phyloP scores from a whole-genome alignment of 2,888 invertebrate species.

The Drosophila tripunctata region DNA sequence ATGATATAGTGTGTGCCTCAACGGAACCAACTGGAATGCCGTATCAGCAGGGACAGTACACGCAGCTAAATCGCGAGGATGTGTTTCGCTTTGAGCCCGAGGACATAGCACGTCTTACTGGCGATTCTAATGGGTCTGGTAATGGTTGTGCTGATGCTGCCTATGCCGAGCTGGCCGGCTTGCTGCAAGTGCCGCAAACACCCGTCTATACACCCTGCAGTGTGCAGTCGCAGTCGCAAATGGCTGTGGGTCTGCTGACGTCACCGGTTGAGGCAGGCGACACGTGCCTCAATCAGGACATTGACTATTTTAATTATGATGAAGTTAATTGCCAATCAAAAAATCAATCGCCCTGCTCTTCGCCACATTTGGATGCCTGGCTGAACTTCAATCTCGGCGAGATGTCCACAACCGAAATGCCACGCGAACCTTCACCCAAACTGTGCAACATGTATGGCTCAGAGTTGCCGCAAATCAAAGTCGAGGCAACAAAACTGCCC shows the following conservation, averaged over 20 bases:
- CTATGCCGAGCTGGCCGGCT: conserved; percentile 44
- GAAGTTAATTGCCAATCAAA: conserved; percentile 85
- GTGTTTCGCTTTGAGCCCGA: conserved; percentile 84
- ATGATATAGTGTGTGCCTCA: conserved; percentile 63
- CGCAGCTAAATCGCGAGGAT: conserved; percentile 75
- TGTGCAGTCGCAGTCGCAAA: conserved; percentile 24
- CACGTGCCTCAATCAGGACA: conserved; percentile 73
- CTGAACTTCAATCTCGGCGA: conserved; percentile 81
- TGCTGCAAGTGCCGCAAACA: conserved; percentile 59
- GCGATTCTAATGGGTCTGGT: neutral
- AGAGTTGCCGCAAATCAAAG: conserved; percentile 33
- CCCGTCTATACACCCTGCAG: conserved; percentile 70
- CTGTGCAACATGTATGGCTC: conserved; percentile 64
- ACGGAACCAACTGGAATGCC: conserved; percentile 52
- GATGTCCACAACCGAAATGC: conserved; percentile 35
- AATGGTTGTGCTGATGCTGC: neutral
- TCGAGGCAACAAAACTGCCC: conserved; percentile 71
- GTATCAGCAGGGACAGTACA: conserved; percentile 72
- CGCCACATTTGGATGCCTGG: conserved; percentile 84
- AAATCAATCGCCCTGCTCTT: conserved; percentile 84
- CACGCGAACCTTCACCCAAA: conserved; percentile 62
- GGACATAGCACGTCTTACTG: conserved; percentile 83
- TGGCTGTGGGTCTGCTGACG: conserved; percentile 1
- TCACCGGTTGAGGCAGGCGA: conserved; percentile 15
- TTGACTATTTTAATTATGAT: conserved; percentile 84